Percentiles rank a stretch among this genome's conserved stretches.
Evolutionary conservation across 2,113 vertebrate genomes (phyloP).

Genomic region (Equus quagga): DNA sequence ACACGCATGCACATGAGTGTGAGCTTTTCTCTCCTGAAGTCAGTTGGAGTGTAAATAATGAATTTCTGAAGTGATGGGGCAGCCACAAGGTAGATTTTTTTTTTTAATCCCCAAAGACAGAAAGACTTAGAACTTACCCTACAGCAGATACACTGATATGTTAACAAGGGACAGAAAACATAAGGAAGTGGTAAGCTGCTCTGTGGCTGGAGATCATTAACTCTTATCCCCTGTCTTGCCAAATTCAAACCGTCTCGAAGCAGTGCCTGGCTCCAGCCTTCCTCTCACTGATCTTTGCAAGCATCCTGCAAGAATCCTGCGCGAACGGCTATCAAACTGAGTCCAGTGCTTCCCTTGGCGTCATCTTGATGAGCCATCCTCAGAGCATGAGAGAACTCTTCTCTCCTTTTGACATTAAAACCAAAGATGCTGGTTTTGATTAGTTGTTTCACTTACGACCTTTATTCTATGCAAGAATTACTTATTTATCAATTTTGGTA

Average conservation of each 20-base stretch:
- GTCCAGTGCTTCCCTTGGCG: neutral
- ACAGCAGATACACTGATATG: constrained; percentile 42
- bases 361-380: neutral
- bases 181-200: constrained; percentile 27
- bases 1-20: neutral
- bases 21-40: constrained; percentile 42
- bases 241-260: constrained; percentile 17
- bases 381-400: neutral
- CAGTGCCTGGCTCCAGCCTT: constrained; percentile 4
- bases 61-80: constrained; percentile 59
- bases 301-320: neutral
- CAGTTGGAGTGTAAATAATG: constrained; percentile 62
- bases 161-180: constrained; percentile 63
- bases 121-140: constrained; percentile 53
- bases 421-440: constrained; percentile 22
- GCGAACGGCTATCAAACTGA: neutral
- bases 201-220: constrained; percentile 62
- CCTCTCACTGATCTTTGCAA: neutral
- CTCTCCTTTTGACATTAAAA: constrained; percentile 33
- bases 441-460: constrained; percentile 24
- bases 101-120: constrained; percentile 59
- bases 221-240: constrained; percentile 51
- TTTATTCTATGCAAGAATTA: constrained; percentile 49
- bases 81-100: constrained; percentile 49
- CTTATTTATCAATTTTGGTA: constrained; percentile 37